phyloP scores from a whole-genome alignment of 2,888 invertebrate genomes.

The Eupithecia pulchellata region DNA sequence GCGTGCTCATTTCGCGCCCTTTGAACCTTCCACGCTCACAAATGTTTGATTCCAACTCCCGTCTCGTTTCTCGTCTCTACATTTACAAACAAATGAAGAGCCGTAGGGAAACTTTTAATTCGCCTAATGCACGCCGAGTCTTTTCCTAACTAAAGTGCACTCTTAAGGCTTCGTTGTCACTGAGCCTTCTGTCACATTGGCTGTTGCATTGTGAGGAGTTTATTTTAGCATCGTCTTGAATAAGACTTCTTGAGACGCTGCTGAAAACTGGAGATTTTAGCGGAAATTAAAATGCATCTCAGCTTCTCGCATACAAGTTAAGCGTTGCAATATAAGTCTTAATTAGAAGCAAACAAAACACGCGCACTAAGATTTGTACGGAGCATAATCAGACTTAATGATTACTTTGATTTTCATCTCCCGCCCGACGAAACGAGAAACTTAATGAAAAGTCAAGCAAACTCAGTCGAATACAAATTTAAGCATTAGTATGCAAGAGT shows the following conservation, averaged over 20 bases:
- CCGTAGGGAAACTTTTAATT: constrained; percentile 79
- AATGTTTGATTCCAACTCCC: constrained; percentile 80
- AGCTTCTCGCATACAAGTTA: constrained; percentile 4
- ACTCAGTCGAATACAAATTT: constrained; percentile 83
- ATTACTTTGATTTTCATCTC: constrained; percentile 82
- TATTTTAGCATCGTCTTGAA: constrained; percentile 73
- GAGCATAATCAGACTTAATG: constrained; percentile 76
- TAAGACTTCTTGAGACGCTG: constrained; percentile 56
- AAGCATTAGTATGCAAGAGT: constrained; percentile 83
- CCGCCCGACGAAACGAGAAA: constrained; percentile 73
- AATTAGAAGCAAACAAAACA: constrained; percentile 44
- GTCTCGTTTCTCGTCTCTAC: constrained; percentile 64
- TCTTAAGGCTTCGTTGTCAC: constrained; percentile 66
- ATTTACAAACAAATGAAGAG: constrained; percentile 74
- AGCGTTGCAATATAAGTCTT: constrained; percentile 26
- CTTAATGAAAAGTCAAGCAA: constrained; percentile 83
- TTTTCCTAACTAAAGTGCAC: constrained; percentile 76
- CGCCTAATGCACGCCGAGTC: constrained; percentile 80
- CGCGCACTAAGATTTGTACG: constrained; percentile 57
- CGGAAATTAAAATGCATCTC: constrained; percentile 37
- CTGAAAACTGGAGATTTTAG: constrained; percentile 51
- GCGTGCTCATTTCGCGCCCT: constrained; percentile 76
- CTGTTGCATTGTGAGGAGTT: constrained; percentile 75
- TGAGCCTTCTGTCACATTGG: constrained; percentile 71
- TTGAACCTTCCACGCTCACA: constrained; percentile 71